phyloP scores from a whole-genome alignment of 2,888 invertebrate species.

The Drosophila hamatofila region DNA sequence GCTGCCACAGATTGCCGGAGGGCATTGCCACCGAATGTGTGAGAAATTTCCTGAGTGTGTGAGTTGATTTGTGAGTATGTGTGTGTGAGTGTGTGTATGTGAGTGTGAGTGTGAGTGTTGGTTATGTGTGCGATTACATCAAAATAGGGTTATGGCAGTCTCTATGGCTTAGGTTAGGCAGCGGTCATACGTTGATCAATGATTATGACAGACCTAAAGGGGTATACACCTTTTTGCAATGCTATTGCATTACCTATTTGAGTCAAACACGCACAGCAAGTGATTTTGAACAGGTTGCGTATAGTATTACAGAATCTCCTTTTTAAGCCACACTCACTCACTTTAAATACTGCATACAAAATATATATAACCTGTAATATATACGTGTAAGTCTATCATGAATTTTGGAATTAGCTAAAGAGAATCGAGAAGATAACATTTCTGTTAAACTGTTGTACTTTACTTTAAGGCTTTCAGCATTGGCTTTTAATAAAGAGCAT shows the following conservation, averaged over 20 bases:
- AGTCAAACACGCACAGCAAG: neutral
- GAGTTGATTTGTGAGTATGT: neutral
- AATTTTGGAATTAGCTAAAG: too few species aligned
- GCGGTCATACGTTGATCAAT: conserved; percentile 30
- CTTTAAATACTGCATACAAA: neutral
- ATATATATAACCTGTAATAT: neutral
- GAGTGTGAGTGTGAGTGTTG: conserved; percentile 3
- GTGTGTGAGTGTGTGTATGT: conserved; percentile 3
- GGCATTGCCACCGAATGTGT: conserved; percentile 28
- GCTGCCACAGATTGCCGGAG: conserved; percentile 45
- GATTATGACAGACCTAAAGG: conserved; percentile 9
- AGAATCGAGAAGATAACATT: too few species aligned
- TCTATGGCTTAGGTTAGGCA: conserved; percentile 10
- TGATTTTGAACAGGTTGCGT: neutral
- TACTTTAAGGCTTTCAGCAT: neutral
- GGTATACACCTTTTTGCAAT: neutral
- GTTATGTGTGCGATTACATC: conserved; percentile 53
- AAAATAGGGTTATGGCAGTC: conserved; percentile 55
- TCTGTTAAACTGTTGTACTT: neutral
- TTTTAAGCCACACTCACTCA: too few species aligned
- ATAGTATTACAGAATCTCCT: neutral
- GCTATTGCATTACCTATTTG: conserved; percentile 5
- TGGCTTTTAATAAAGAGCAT: too few species aligned
- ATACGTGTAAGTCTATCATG: too few species aligned
- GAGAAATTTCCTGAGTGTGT: conserved; percentile 2